A percentile compares a stretch with the other conserved stretches of the same genome.
These are phyloP conservation scores for Drosophila guanche DNA, from an alignment of 1,140 invertebrate genomes.

Conservation along the genomic window DNA sequence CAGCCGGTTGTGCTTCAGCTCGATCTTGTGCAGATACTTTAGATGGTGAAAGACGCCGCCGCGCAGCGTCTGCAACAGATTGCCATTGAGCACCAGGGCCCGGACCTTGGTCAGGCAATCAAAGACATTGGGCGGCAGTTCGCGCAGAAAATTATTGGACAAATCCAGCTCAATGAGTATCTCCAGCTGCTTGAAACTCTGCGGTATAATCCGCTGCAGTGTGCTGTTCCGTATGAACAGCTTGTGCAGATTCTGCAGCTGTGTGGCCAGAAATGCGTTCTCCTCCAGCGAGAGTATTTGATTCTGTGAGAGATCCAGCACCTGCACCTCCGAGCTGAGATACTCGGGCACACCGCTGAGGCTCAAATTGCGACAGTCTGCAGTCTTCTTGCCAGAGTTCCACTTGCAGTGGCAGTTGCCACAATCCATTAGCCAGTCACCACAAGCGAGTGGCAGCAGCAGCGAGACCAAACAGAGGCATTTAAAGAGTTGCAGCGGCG, in stretches of 20 bases:
- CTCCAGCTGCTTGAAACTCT: conserved; percentile 89
- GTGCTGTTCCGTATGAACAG: conserved; percentile 88
- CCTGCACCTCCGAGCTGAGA: conserved; percentile 89
- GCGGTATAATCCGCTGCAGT: conserved; percentile 87
- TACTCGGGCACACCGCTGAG: conserved; percentile 88
- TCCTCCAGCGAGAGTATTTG: conserved; percentile 86
- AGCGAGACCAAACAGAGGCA: conserved; percentile 9
- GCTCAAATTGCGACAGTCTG: conserved; percentile 88
- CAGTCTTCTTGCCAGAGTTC: conserved; percentile 91
- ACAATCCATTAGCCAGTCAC: conserved; percentile 85
- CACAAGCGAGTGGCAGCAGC: conserved; percentile 1
- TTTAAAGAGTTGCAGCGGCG: background rate
- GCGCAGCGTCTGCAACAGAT: conserved; percentile 87
- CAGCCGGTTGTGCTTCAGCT: conserved; percentile 89
- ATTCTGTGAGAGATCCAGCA: conserved; percentile 90
- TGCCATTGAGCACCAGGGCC: conserved; percentile 88
- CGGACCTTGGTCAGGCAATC: conserved; percentile 88
- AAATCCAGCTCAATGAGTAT: conserved; percentile 93
- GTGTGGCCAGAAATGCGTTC: conserved; percentile 87
- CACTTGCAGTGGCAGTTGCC: conserved; percentile 89
- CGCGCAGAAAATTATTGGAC: conserved; percentile 89
- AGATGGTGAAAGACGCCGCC: conserved; percentile 90
- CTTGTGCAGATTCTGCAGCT: conserved; percentile 91
- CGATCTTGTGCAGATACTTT: conserved; percentile 89
- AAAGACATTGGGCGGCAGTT: conserved; percentile 89